A percentile compares a stretch with the other conserved stretches of the same genome.
Conservation (phyloP, 2,113 vertebrate species). For the Salvelinus alpinus region DNA sequence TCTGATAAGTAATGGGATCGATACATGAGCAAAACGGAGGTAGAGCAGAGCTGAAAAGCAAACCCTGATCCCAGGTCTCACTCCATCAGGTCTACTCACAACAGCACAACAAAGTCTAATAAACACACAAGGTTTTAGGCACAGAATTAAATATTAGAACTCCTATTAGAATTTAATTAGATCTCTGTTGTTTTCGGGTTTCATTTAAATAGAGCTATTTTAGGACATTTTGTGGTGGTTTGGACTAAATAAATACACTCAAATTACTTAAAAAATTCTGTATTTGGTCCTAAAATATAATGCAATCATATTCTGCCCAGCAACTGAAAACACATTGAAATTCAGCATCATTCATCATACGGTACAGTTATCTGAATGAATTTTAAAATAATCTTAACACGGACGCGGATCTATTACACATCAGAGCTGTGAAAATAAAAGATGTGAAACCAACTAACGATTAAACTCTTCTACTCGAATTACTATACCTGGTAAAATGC, state of each 20-base stretch:
- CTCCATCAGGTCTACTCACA: background rate
- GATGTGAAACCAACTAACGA: constrained; percentile 11
- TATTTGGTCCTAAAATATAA: background rate
- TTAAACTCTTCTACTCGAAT: constrained; percentile 3
- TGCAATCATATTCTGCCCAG: background rate
- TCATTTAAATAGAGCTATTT: background rate
- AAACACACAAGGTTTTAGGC: background rate
- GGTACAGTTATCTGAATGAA: too few species aligned
- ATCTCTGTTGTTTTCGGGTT: background rate
- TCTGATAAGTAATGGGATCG: background rate
- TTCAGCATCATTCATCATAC: too few species aligned
- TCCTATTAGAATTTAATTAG: background rate
- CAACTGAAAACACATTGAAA: background rate
- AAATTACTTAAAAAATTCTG: background rate
- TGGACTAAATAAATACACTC: background rate
- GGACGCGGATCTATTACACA: background rate
- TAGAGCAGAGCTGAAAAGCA: background rate
- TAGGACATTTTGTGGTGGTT: background rate
- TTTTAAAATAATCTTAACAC: too few species aligned
- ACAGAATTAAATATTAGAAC: too few species aligned
- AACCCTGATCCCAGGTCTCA: constrained; percentile 18
- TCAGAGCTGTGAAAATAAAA: background rate
- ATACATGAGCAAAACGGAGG: constrained; percentile 4
- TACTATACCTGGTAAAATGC: background rate
- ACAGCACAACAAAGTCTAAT: background rate